These are phyloP conservation scores for Pomacea maculata DNA, from an alignment of 1,140 invertebrate genomes.

Conservation along the genomic window DNA sequence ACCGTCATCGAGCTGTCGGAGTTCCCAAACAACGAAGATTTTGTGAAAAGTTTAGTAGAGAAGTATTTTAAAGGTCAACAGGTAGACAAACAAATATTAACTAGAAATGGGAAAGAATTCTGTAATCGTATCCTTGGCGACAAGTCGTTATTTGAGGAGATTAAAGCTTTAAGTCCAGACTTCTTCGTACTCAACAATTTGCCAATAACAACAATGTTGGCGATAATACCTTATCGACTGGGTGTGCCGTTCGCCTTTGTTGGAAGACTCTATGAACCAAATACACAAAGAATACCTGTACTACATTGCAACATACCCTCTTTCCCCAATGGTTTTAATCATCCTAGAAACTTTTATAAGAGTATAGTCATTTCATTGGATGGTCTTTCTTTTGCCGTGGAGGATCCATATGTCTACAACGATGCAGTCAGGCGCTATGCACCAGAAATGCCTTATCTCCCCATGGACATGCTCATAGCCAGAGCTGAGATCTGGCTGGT, in stretches of 20 bases:
- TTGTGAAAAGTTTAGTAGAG: not conserved
- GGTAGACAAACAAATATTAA: not conserved
- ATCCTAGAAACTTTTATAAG: not conserved
- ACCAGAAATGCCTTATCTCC: conserved; percentile 21
- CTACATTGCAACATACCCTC: conserved; percentile 7
- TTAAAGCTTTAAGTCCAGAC: conserved; percentile 15
- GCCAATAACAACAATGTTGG: conserved; percentile 3
- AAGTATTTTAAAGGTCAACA: not conserved
- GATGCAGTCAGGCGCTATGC: conserved; percentile 13
- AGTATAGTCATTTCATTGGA: not conserved
- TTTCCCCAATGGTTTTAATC: not conserved
- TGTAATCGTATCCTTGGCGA: conserved; percentile 4
- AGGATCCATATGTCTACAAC: not conserved
- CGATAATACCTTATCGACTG: conserved; percentile 30
- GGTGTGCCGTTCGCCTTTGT: conserved; percentile 25
- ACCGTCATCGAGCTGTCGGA: not conserved
- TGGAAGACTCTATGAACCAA: not conserved
- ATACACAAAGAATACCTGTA: conserved; percentile 1
- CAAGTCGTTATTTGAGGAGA: not conserved
- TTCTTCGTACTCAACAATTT: conserved; percentile 20
- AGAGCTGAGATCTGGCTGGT: conserved; percentile 31
- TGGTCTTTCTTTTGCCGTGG: not conserved
- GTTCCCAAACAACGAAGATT: not conserved
- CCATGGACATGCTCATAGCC: conserved; percentile 11
- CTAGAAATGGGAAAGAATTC: not conserved